Conservation (phyloP, 2,888 invertebrate genomes). For the Plagodis pulveraria region DNA sequence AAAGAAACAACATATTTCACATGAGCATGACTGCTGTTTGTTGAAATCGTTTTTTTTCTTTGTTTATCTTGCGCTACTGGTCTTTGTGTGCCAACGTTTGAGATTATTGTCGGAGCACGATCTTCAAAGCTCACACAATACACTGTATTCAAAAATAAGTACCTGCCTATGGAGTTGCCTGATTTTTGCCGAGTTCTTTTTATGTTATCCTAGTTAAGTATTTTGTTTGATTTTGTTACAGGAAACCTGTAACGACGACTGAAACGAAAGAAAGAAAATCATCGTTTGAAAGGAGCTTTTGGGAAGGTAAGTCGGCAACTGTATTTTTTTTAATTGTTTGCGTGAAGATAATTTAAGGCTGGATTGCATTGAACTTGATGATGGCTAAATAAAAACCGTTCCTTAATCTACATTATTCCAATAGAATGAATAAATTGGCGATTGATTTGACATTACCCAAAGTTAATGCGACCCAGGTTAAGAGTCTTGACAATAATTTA, state of each 20-base stretch:
- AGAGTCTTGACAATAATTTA: no score
- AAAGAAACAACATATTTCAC: slow-evolving; percentile 41
- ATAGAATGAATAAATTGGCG: no score
- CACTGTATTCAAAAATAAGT: no score
- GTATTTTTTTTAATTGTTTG: no score
- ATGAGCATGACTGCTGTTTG: slow-evolving; percentile 25
- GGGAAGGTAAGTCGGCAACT: slow-evolving; percentile 69
- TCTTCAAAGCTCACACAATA: background rate
- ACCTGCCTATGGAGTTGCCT: no score
- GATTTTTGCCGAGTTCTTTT: background rate
- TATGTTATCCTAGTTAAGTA: background rate
- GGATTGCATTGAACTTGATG: no score
- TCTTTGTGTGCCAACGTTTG: slow-evolving; percentile 16
- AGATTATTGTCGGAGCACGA: slow-evolving; percentile 13
- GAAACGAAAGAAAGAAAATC: slow-evolving; percentile 69
- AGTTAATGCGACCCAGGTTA: no score
- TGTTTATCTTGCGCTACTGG: slow-evolving; percentile 19
- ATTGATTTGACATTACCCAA: no score
- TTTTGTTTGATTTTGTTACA: slow-evolving; percentile 55
- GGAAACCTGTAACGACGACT: slow-evolving; percentile 62
- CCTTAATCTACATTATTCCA: no score
- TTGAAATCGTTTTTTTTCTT: slow-evolving; percentile 26
- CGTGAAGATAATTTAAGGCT: no score
- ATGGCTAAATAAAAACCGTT: no score
- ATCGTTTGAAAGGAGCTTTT: slow-evolving; percentile 69